These are phyloP conservation scores for Drosophila leontia DNA, from an alignment of 1,140 invertebrate species.

Conservation along the genomic window DNA sequence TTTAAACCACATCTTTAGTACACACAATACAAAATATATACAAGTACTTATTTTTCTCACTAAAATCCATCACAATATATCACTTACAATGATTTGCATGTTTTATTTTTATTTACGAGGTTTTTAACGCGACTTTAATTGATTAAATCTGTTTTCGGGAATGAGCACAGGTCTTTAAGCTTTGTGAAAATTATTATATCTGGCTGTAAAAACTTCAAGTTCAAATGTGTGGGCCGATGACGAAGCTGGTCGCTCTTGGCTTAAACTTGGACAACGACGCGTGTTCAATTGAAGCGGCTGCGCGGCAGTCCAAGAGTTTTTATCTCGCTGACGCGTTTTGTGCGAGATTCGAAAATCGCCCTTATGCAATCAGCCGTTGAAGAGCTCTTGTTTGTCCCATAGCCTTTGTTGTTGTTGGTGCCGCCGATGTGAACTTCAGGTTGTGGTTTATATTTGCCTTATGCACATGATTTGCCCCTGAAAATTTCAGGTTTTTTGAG, in stretches of 20 bases:
- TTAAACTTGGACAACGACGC: slow-evolving; percentile 63
- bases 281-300: slow-evolving; percentile 70
- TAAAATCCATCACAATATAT: slow-evolving; percentile 26
- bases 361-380: slow-evolving; percentile 72
- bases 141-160: slow-evolving; percentile 55
- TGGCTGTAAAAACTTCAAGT: slow-evolving; percentile 57
- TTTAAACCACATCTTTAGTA: background rate
- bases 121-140: slow-evolving; percentile 35
- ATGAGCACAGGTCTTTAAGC: slow-evolving; percentile 26
- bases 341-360: slow-evolving; percentile 36
- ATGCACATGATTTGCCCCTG: slow-evolving; percentile 75
- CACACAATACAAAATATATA: background rate
- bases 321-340: slow-evolving; percentile 57
- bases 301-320: slow-evolving; percentile 53
- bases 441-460: slow-evolving; percentile 59
- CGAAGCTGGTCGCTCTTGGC: slow-evolving; percentile 37
- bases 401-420: slow-evolving; percentile 28
- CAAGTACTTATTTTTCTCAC: background rate
- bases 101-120: slow-evolving; percentile 23
- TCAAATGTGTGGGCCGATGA: slow-evolving; percentile 58
- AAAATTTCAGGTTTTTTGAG: slow-evolving; percentile 80
- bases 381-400: slow-evolving; percentile 57
- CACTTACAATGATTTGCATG: slow-evolving; percentile 78
- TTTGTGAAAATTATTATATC: slow-evolving; percentile 29
- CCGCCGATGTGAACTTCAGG: slow-evolving; percentile 53